Evolutionary conservation across 2,888 invertebrate genomes (phyloP).

Genomic region (Oscheius sp.): DNA sequence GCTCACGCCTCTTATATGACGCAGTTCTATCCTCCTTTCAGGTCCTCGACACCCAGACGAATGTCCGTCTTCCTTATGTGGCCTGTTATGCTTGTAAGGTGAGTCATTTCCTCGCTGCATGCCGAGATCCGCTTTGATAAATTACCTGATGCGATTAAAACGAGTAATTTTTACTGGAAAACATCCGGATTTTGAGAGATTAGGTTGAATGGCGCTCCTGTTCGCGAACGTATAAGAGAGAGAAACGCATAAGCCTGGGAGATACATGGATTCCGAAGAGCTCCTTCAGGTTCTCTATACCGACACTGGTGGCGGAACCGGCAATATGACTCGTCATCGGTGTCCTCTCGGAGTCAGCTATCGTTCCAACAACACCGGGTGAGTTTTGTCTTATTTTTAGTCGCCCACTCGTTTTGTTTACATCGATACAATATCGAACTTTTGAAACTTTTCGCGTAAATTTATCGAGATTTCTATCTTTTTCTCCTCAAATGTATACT

Average conservation of each 20-base stretch:
- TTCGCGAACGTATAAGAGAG: too few relatives aligned
- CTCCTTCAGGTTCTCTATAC: conserved; percentile 61
- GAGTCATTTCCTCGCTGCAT: too few relatives aligned
- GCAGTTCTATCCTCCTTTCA: conserved; percentile 4
- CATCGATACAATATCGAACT: too few relatives aligned
- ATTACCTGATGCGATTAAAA: too few relatives aligned
- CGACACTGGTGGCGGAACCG: conserved; percentile 68
- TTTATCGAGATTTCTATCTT: too few relatives aligned
- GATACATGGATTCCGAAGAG: neutral
- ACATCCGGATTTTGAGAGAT: neutral
- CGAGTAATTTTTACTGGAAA: neutral
- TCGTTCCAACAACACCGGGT: conserved; percentile 45
- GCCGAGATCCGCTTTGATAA: too few relatives aligned
- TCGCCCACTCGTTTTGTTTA: neutral
- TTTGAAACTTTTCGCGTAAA: too few relatives aligned
- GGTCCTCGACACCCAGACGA: conserved; percentile 64
- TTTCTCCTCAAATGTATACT: neutral
- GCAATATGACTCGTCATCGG: conserved; percentile 68
- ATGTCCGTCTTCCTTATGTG: conserved; percentile 65
- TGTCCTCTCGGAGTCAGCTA: conserved; percentile 62
- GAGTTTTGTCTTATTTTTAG: conserved; percentile 1
- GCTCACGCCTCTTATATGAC: neutral
- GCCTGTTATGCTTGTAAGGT: conserved; percentile 69
- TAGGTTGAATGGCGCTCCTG: neutral
- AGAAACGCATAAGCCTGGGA: too few relatives aligned